These are phyloP conservation scores for Drosophila emarginata DNA, from an alignment of 2,888 invertebrate species.

Conservation along the genomic window DNA sequence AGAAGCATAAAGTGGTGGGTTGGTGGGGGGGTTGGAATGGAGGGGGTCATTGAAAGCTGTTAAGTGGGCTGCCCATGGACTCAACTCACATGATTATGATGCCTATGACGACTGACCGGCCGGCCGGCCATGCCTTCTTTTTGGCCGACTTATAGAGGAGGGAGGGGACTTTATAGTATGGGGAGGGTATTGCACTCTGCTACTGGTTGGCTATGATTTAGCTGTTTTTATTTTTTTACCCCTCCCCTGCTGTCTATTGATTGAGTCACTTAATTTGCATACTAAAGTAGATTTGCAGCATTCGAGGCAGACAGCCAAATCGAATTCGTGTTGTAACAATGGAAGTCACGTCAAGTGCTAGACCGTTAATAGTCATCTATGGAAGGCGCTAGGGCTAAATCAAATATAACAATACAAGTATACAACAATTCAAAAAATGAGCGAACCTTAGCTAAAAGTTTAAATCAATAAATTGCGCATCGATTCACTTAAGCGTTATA, in stretches of 20 bases:
- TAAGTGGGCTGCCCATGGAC: constrained; percentile 64
- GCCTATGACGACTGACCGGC: constrained; percentile 24
- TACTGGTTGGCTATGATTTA: constrained; percentile 27
- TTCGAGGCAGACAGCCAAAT: constrained; percentile 48
- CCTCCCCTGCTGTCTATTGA: constrained; percentile 41
- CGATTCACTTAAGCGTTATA: constrained; percentile 46
- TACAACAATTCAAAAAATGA: background rate
- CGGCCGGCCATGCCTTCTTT: constrained; percentile 8
- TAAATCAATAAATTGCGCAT: constrained; percentile 69
- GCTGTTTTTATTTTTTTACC: constrained; percentile 9
- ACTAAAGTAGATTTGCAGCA: constrained; percentile 78
- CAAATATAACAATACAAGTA: constrained; percentile 39
- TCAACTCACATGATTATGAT: constrained; percentile 73
- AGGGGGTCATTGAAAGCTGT: constrained; percentile 57
- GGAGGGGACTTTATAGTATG: background rate
- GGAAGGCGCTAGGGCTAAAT: constrained; percentile 62
- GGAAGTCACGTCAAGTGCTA: constrained; percentile 52
- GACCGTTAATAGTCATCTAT: constrained; percentile 55
- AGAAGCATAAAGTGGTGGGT: background rate
- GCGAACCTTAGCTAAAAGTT: constrained; percentile 63
- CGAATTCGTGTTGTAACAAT: constrained; percentile 47
- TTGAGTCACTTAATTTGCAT: constrained; percentile 79
- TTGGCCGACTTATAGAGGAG: background rate
- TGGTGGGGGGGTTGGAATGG: background rate
- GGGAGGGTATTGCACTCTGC: constrained; percentile 2